Percentiles rank a stretch among this genome's conserved stretches.
These are phyloP conservation scores for Oegoconia quadripuncta DNA, from an alignment of 2,888 invertebrate genomes.

Conservation along the genomic window DNA sequence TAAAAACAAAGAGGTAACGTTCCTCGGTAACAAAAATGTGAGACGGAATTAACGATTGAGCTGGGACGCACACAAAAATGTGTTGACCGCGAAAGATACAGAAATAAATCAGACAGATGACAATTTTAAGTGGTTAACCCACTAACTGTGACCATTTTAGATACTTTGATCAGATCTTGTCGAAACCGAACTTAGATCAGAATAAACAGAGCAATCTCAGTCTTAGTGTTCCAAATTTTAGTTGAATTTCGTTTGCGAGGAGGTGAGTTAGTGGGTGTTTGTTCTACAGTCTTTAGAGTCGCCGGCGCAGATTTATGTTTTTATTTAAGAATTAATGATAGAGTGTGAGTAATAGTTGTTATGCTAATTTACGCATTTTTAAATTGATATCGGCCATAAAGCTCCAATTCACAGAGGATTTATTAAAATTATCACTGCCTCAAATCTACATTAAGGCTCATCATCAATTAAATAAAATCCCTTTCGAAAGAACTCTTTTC, in stretches of 20 bases:
- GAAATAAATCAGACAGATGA: slow-evolving; percentile 80
- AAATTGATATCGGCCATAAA: slow-evolving; percentile 49
- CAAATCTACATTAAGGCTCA: slow-evolving; percentile 11
- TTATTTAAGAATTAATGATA: slow-evolving; percentile 74
- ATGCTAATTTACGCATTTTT: slow-evolving; percentile 65
- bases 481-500: neutral
- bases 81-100: slow-evolving; percentile 73
- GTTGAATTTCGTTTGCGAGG: slow-evolving; percentile 37
- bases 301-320: slow-evolving; percentile 73
- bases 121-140: slow-evolving; percentile 81
- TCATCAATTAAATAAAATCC: slow-evolving; percentile 20
- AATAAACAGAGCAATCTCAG: slow-evolving; percentile 27
- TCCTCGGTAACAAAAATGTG: slow-evolving; percentile 10
- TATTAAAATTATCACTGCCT: slow-evolving; percentile 29
- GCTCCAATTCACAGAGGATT: slow-evolving; percentile 20
- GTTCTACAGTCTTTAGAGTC: slow-evolving; percentile 66
- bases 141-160: slow-evolving; percentile 80
- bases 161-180: slow-evolving; percentile 78
- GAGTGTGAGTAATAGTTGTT: slow-evolving; percentile 70
- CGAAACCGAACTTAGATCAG: slow-evolving; percentile 55
- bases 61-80: slow-evolving; percentile 61
- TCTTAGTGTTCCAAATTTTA: slow-evolving; percentile 38
- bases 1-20: neutral
- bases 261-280: slow-evolving; percentile 62
- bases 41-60: slow-evolving; percentile 34